These are phyloP conservation scores for Acanthurus tractus DNA, from an alignment of 2,797 vertebrate genomes.

Conservation along the genomic window DNA sequence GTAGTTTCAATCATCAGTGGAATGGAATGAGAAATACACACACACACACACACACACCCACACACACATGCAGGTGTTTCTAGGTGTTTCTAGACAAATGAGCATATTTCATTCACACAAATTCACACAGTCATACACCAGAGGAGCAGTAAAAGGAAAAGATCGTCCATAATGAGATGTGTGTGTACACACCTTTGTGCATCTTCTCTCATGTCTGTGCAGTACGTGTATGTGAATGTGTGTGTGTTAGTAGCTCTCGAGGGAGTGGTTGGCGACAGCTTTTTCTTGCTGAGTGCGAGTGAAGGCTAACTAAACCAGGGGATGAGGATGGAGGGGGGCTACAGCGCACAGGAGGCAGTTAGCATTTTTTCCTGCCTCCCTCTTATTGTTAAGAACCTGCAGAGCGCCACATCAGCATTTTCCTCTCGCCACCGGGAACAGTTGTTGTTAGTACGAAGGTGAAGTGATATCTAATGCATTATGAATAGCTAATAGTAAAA, in stretches of 20 bases:
- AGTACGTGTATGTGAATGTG: neutral
- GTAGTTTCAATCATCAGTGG: slow-evolving; percentile 66
- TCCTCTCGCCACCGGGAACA: slow-evolving; percentile 64
- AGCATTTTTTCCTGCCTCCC: slow-evolving; percentile 58
- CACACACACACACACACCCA: slow-evolving; percentile 4
- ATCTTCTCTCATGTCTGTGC: slow-evolving; percentile 26
- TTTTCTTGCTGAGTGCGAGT: slow-evolving; percentile 68
- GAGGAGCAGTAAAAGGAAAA: slow-evolving; percentile 43
- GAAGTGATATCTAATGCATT: slow-evolving; percentile 79
- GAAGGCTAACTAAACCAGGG: slow-evolving; percentile 74
- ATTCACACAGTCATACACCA: slow-evolving; percentile 43
- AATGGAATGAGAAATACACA: slow-evolving; percentile 43
- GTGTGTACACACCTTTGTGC: slow-evolving; percentile 44
- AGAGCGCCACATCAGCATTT: slow-evolving; percentile 71
- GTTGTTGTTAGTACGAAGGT: slow-evolving; percentile 73
- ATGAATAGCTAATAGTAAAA: slow-evolving; percentile 80
- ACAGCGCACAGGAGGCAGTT: slow-evolving; percentile 63
- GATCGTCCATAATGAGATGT: slow-evolving; percentile 61
- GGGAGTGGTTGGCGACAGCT: slow-evolving; percentile 61
- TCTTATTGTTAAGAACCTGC: slow-evolving; percentile 68
- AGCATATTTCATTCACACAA: slow-evolving; percentile 24
- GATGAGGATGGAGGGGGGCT: slow-evolving; percentile 32
- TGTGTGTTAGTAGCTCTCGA: slow-evolving; percentile 41
- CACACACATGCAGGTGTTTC: neutral
- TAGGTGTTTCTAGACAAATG: slow-evolving; percentile 54